Evolutionary conservation across 2,888 invertebrate genomes (phyloP), one percentile per base, ranked within the genome.

Genomic region (Oligia strigilis): DNA sequence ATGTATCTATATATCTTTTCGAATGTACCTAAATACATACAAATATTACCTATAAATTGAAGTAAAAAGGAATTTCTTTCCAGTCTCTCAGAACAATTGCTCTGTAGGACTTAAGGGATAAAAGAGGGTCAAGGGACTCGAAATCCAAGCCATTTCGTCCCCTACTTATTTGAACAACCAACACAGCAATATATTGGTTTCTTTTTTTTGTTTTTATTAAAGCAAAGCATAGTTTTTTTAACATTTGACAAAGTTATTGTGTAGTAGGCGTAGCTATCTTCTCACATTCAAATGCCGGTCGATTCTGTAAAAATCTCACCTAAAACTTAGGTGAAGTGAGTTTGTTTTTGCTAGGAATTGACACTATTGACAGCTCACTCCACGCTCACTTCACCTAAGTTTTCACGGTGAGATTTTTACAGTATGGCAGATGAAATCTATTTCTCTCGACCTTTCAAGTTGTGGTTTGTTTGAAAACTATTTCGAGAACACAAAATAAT

Each of bases 111-210:
- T 87, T 85, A 75, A 70, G 67, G 85, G 85, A 89, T 89, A 89
- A 89, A 88, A 89, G 87, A 89, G 87, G 89, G 89, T 89, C 88
- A 85, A 76, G 74, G 78, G 83, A 80, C 88, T 88, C 76, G 77
- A 77, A 85, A 82, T 82, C 80, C 88, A 70, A 80, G 80, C 72
- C 67, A 83, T 89, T 83, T 80, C 69, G 76, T 88, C 78, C 71
- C 75, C 78, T 76, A 82, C 81, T 81, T 81, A 80, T 78, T 77
- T 55, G 67, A 80, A 78, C 58, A 77, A 75, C 78, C 77, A 65
- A 81, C 66, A 76, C 77, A 23, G 58, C 23, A 67, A 78, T 80
- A 74, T 70, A 78, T 67, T 60, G 58, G 67, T 60, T 70, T 69
- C 36, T 69, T 70, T 72, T 66, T 77, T 72, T 23, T 60, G 11